Percentiles rank a stretch among this genome's conserved stretches.
Evolutionary conservation across 2,113 vertebrate genomes (phyloP).

Genomic region (Eira barbara): DNA sequence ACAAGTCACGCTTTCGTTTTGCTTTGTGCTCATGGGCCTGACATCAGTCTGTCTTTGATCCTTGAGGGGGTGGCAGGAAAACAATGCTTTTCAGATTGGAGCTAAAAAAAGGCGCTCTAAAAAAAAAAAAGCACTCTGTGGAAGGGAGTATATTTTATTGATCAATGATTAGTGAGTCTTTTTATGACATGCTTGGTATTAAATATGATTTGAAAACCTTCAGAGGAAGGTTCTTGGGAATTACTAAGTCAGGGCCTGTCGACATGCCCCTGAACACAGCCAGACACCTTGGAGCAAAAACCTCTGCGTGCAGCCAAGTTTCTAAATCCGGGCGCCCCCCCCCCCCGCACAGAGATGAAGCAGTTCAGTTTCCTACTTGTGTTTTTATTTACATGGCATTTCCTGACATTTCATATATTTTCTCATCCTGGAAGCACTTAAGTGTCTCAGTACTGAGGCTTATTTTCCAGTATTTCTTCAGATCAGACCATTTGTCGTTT

Average conservation of each 20-base stretch:
- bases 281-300: neutral
- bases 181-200: conserved; percentile 34
- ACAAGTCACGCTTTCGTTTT: neutral
- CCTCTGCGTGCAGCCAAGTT: neutral
- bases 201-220: neutral
- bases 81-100: neutral
- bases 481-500: neutral
- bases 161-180: conserved; percentile 16
- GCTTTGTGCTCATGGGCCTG: neutral
- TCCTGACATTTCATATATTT: neutral
- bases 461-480: conserved; percentile 15
- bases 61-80: neutral
- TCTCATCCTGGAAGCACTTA: neutral
- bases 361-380: neutral
- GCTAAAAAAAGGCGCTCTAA: neutral
- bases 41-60: neutral
- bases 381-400: conserved; percentile 9
- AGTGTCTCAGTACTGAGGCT: neutral
- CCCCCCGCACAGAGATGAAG: neutral
- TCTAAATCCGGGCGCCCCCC: too few relatives aligned
- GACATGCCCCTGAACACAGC: neutral
- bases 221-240: neutral
- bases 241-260: neutral
- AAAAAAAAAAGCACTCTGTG: neutral
- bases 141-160: conserved; percentile 41